Conservation (phyloP, 2,113 vertebrate species). For the Erinaceus europaeus region DNA sequence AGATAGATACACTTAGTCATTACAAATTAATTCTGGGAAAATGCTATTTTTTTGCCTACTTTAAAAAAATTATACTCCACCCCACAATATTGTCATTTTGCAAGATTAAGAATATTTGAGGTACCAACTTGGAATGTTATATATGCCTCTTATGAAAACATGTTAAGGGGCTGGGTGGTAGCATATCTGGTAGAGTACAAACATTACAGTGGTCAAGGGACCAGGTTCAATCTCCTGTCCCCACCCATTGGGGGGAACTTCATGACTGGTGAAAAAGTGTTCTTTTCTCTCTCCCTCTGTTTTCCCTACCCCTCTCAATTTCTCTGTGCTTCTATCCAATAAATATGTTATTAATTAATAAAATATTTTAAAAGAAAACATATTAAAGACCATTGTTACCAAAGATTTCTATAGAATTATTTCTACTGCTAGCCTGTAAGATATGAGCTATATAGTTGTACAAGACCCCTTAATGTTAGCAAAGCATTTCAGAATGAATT, state of each 20-base stretch:
- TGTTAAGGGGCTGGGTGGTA: too few relatives aligned
- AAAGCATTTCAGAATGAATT: neutral
- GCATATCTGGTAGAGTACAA: too few relatives aligned
- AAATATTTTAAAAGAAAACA: too few relatives aligned
- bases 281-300: too few relatives aligned
- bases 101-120: neutral
- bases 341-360: too few relatives aligned
- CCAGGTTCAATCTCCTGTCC: too few relatives aligned
- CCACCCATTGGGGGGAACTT: too few relatives aligned
- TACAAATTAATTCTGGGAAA: neutral
- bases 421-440: neutral
- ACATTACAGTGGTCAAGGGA: too few relatives aligned
- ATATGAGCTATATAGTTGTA: neutral
- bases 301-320: too few relatives aligned
- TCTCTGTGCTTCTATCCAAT: too few relatives aligned
- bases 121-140: neutral
- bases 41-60: slow-evolving; percentile 16
- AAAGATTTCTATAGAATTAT: neutral
- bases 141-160: neutral
- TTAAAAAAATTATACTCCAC: neutral
- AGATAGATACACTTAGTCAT: neutral
- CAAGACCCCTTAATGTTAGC: neutral
- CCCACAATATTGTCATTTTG: neutral
- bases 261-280: too few relatives aligned
- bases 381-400: neutral